A percentile compares a stretch with the other conserved stretches of the same genome.
Conservation (phyloP, 2,797 vertebrate genomes). For the Periophthalmus magnuspinnatus region DNA sequence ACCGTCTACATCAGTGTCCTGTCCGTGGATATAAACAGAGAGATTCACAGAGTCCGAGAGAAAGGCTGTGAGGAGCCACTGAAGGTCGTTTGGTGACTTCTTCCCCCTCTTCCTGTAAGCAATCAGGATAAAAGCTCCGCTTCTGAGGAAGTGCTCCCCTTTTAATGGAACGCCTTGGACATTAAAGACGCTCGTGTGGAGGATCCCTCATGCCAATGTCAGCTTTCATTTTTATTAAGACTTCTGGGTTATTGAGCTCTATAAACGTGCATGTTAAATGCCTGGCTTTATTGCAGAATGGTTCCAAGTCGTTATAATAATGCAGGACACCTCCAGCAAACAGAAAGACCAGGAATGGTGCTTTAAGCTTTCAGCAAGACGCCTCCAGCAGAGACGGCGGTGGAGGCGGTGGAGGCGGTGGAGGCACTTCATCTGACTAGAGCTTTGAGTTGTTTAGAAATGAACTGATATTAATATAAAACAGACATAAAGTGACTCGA, state of each 20-base stretch:
- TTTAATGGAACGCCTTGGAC: constrained; percentile 84
- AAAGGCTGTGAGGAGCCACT: constrained; percentile 61
- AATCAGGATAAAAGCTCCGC: constrained; percentile 87
- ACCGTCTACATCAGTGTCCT: constrained; percentile 14
- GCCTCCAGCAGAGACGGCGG: constrained; percentile 1
- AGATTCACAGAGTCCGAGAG: constrained; percentile 32
- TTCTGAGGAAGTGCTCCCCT: constrained; percentile 79
- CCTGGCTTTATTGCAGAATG: constrained; percentile 70
- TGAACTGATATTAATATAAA: background rate
- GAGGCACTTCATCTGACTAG: constrained; percentile 27
- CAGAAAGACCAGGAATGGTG: constrained; percentile 44
- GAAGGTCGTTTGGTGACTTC: constrained; percentile 77
- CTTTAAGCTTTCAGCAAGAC: constrained; percentile 23
- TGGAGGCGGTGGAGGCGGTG: too few relatives aligned
- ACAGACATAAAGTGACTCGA: background rate
- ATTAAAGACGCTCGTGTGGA: constrained; percentile 80
- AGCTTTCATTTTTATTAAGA: constrained; percentile 86
- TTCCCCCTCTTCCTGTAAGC: constrained; percentile 80
- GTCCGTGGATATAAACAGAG: constrained; percentile 16
- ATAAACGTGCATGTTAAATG: constrained; percentile 82
- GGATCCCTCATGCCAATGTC: constrained; percentile 82
- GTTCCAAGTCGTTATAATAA: constrained; percentile 60
- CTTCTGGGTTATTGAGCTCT: constrained; percentile 82
- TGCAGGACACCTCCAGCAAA: constrained; percentile 51
- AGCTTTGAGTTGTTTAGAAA: constrained; percentile 5